Percentiles rank a stretch among this genome's conserved stretches.
These are phyloP conservation scores for Dolichotis patagonum DNA, from an alignment of 2,113 vertebrate species.

Conservation along the genomic window DNA sequence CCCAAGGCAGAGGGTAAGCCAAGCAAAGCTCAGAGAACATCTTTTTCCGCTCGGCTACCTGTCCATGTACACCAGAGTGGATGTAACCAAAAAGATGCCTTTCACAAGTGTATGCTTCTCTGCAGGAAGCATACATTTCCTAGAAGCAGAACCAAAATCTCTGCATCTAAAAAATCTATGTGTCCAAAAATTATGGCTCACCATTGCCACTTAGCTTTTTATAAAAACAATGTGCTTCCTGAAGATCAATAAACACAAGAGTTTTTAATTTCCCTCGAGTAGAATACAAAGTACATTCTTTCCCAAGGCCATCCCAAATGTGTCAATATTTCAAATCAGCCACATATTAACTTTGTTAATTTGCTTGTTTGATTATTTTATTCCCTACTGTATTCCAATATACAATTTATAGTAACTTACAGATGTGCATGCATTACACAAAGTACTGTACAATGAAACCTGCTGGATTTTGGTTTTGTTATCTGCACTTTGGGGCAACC, in stretches of 20 bases:
- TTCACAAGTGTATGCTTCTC: not conserved
- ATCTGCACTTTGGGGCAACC: not conserved
- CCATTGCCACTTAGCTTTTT: constrained; percentile 51
- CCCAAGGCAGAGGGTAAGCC: not conserved
- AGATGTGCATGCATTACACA: not conserved
- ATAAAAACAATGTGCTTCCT: constrained; percentile 58
- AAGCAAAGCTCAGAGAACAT: not conserved
- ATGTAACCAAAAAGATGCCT: not conserved
- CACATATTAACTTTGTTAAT: constrained; percentile 43
- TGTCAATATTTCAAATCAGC: constrained; percentile 34
- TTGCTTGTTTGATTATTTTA: constrained; percentile 5
- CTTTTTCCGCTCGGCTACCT: not conserved
- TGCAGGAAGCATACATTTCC: constrained; percentile 31
- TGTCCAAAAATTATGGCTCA: constrained; percentile 45
- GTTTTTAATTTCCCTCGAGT: constrained; percentile 73
- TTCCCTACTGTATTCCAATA: not conserved
- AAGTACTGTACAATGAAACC: not conserved
- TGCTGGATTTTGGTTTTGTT: not conserved
- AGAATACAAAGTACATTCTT: not conserved
- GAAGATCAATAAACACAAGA: constrained; percentile 71
- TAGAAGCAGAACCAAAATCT: constrained; percentile 40
- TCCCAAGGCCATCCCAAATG: constrained; percentile 6
- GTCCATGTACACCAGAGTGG: not conserved
- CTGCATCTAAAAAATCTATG: constrained; percentile 48
- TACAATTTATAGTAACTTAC: not conserved